These are phyloP conservation scores for Monodelphis domestica DNA, from an alignment of 2,797 vertebrate genomes.

Conservation along the genomic window DNA sequence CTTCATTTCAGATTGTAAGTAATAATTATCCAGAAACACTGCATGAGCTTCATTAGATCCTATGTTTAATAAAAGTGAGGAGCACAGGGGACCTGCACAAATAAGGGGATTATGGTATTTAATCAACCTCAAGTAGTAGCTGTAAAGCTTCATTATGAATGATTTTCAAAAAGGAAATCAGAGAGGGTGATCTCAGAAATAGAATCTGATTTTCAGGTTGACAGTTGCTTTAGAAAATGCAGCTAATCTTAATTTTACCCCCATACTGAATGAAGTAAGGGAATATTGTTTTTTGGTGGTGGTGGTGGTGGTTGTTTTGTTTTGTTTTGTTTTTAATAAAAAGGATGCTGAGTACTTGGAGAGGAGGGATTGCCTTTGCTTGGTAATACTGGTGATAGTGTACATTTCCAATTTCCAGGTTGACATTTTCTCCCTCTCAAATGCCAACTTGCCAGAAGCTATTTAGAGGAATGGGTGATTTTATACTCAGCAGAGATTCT, in stretches of 20 bases:
- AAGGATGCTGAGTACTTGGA: neutral
- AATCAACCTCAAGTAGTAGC: slow-evolving; percentile 74
- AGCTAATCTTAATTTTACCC: slow-evolving; percentile 25
- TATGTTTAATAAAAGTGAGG: slow-evolving; percentile 71
- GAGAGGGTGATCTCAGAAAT: slow-evolving; percentile 61
- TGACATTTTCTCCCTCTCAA: slow-evolving; percentile 3
- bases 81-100: slow-evolving; percentile 69
- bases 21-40: slow-evolving; percentile 80
- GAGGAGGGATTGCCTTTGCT: neutral
- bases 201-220: slow-evolving; percentile 48
- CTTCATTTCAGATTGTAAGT: slow-evolving; percentile 78
- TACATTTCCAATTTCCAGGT: slow-evolving; percentile 19
- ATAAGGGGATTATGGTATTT: slow-evolving; percentile 78
- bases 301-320: too few species aligned
- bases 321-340: neutral
- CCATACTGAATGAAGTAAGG: neutral
- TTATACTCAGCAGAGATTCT: neutral
- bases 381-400: neutral
- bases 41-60: slow-evolving; percentile 76
- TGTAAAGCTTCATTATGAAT: slow-evolving; percentile 75
- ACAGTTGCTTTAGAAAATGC: slow-evolving; percentile 45
- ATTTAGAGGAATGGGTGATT: slow-evolving; percentile 2
- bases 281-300: too few species aligned
- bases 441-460: neutral
- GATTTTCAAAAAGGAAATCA: slow-evolving; percentile 72